phyloP scores from a whole-genome alignment of 2,113 vertebrate species.

The Cyphomyrus discorhynchus region DNA sequence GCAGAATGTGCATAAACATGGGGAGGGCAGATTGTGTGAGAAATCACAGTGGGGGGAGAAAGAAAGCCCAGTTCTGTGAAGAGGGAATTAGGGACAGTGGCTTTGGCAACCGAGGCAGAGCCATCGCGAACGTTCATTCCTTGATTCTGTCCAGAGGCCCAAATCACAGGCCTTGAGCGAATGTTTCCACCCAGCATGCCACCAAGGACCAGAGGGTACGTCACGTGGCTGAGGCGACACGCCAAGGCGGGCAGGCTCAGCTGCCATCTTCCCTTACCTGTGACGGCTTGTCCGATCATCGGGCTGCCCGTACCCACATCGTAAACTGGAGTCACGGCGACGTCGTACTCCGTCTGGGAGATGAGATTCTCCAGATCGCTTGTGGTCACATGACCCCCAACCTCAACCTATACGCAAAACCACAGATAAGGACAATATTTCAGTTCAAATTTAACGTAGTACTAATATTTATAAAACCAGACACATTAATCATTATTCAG shows the following conservation, averaged over 20 bases:
- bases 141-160: not conserved
- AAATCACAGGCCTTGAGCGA: not conserved
- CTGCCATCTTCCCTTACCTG: slow-evolving; percentile 60
- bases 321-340: slow-evolving; percentile 74
- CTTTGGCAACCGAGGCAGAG: not conserved
- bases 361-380: slow-evolving; percentile 62
- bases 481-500: not conserved
- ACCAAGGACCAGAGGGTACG: not conserved
- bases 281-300: slow-evolving; percentile 62
- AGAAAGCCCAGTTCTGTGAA: not conserved
- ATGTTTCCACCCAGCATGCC: not conserved
- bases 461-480: not conserved
- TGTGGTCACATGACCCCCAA: slow-evolving; percentile 65
- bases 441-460: not conserved
- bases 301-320: slow-evolving; percentile 68
- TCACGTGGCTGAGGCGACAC: not conserved
- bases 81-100: not conserved
- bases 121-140: not conserved
- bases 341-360: slow-evolving; percentile 78
- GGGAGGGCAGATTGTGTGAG: slow-evolving; percentile 1
- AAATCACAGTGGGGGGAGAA: not conserved
- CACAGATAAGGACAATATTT: not conserved
- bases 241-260: not conserved
- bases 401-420: slow-evolving; percentile 64
- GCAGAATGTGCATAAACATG: slow-evolving; percentile 12